Base-by-base conservation (phyloP, 2,797 vertebrate species). In the Euphonia xanthogaster region DNA sequence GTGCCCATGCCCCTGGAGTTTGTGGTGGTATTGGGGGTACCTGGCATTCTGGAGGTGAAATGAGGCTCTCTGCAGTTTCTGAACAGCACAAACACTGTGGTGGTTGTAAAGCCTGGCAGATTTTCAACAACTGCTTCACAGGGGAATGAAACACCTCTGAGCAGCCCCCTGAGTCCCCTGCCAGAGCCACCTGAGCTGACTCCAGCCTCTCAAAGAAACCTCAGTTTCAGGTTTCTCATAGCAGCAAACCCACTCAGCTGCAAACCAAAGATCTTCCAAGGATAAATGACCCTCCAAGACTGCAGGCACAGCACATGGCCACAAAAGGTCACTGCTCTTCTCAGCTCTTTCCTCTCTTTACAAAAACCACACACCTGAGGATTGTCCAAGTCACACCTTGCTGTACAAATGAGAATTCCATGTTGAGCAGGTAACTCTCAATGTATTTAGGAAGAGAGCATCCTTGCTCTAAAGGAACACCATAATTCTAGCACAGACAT, bases 381-480 rank as follows among this genome's bases (percentile, higher is more conserved):
- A 70, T 86, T 88, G 70, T 4, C 63, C 73, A 70, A 90, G 45
- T 60, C 78, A 75, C 67, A 91, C 50, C 81, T 40, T 51, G 50
- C n/a, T 67, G 48, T 74, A 86, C 31, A 75, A 88, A 81, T 47
- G n/a, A 73, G 54, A 48, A 70, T 95, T 95, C 94, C 22, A 71
- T 88, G 94, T 90, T 90, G 87, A 94, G 51, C 37, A 86, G 37
- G 57, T 79, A 66, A 61, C 67, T 91, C 82, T 88, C 42, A 75
- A 10, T 33, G 22, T 33, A 70, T 81, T 89, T 90, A 68, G 61
- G 50, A 89, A 89, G 57, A 95, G 71, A 83, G 50, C 45, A 82
- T 75, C 70, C 48, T 86, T 67, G 37, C 84, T 95, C 81, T 79
- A 92, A 94, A 95, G 86, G 45, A 96, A 58, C 31, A 83, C 37